Percentiles rank a stretch among this genome's conserved stretches.
Evolutionary conservation across 92 coral and sea anemone species (phyloP).

Genomic region (Paragorgia papillata): DNA sequence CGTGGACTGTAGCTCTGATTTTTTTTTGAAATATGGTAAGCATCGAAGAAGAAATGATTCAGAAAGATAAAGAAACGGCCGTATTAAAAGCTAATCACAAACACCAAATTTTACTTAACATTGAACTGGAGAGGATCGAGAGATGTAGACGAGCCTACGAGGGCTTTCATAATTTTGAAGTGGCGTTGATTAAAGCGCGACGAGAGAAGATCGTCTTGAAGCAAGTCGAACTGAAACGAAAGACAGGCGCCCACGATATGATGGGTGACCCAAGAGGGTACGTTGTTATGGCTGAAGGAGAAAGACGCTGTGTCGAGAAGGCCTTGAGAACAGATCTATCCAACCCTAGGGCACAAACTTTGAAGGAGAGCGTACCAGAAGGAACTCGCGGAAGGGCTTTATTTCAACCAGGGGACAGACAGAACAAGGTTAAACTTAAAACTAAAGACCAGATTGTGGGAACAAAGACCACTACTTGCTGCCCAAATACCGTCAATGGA

Average conservation of each 20-base stretch:
- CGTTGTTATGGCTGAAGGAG: background rate
- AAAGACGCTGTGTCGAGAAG: background rate
- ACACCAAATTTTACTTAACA: conserved; percentile 74
- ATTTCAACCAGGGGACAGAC: no score
- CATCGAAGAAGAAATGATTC: conserved; percentile 31
- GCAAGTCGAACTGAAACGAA: conserved; percentile 71
- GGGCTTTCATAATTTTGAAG: conserved; percentile 75
- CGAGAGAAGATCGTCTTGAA: conserved; percentile 60
- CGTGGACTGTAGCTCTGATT: background rate
- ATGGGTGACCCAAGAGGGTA: background rate
- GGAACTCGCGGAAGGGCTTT: no score
- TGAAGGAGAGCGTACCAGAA: no score
- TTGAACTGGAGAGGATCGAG: conserved; percentile 78
- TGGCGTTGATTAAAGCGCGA: conserved; percentile 62
- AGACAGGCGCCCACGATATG: background rate
- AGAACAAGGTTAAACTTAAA: no score
- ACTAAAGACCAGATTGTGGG: background rate
- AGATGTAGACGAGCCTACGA: conserved; percentile 76
- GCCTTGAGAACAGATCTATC: background rate
- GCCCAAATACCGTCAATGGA: background rate
- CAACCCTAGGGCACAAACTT: background rate
- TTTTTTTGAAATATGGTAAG: conserved; percentile 8
- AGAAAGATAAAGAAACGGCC: conserved; percentile 63
- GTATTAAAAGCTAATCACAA: conserved; percentile 77
- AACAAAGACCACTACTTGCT: background rate